Evolutionary conservation across 2,888 invertebrate genomes (phyloP).

Genomic region (Mesorhabditis spiculigera): DNA sequence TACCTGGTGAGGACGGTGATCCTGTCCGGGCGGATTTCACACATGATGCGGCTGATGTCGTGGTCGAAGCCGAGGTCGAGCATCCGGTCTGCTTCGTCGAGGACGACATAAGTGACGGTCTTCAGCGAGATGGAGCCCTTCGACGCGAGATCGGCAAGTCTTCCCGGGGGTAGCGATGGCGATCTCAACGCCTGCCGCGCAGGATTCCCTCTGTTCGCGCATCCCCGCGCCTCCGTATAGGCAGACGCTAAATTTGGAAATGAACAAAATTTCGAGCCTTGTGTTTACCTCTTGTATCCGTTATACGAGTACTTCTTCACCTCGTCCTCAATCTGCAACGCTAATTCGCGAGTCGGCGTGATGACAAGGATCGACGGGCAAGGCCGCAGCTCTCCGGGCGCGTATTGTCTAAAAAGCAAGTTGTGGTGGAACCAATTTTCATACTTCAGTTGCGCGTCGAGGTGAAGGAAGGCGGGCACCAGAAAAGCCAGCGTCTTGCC

Average conservation of each 20-base stretch:
- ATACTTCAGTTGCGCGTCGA: constrained; percentile 73
- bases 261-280: neutral
- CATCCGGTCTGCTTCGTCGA: constrained; percentile 79
- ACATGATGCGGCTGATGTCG: constrained; percentile 72
- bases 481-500: constrained; percentile 68
- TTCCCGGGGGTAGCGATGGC: constrained; percentile 86
- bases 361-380: constrained; percentile 84
- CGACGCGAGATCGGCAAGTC: constrained; percentile 82
- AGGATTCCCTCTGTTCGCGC: constrained; percentile 73
- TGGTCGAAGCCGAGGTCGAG: constrained; percentile 67
- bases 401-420: constrained; percentile 16
- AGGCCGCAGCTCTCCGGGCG: constrained; percentile 22
- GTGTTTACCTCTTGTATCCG: constrained; percentile 66
- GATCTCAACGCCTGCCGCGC: constrained; percentile 81
- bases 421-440: constrained; percentile 25
- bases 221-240: constrained; percentile 86
- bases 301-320: constrained; percentile 82
- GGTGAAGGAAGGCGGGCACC: constrained; percentile 86
- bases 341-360: constrained; percentile 88
- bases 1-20: constrained; percentile 92
- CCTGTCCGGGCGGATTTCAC: constrained; percentile 79
- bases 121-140: constrained; percentile 60
- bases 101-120: constrained; percentile 61
- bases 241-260: constrained; percentile 69
- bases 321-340: constrained; percentile 86